Percentiles rank a stretch among this genome's conserved stretches.
Conservation (phyloP, 2,797 vertebrate species). For the Sebastes iracundus region DNA sequence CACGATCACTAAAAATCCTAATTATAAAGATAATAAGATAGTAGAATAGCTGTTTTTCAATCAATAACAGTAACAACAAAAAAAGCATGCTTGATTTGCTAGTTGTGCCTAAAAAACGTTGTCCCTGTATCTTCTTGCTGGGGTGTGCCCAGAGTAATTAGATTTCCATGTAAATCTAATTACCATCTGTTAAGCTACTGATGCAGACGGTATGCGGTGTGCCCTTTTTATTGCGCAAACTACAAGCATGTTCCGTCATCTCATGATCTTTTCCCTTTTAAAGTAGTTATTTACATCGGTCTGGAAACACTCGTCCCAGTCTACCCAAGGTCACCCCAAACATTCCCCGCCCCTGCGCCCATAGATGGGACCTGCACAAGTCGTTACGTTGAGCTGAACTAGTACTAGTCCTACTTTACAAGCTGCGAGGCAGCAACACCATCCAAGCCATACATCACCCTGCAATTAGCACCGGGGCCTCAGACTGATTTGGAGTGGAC, state of each 20-base stretch:
- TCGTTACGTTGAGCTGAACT: slow-evolving; percentile 34
- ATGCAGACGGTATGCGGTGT: slow-evolving; percentile 28
- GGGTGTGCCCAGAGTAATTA: slow-evolving; percentile 46
- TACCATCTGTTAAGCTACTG: slow-evolving; percentile 57
- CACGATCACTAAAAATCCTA: neutral
- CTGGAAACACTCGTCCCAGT: slow-evolving; percentile 30
- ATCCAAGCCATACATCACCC: slow-evolving; percentile 72
- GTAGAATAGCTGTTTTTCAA: neutral
- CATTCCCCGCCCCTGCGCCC: slow-evolving; percentile 24
- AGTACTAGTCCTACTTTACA: slow-evolving; percentile 38
- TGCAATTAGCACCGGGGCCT: slow-evolving; percentile 69
- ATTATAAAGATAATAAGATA: neutral
- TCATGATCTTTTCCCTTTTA: slow-evolving; percentile 44
- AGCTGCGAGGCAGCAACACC: slow-evolving; percentile 26
- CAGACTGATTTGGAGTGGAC: slow-evolving; percentile 49
- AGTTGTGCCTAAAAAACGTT: neutral
- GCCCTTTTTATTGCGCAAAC: slow-evolving; percentile 43
- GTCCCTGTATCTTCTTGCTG: neutral
- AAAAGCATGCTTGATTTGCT: neutral
- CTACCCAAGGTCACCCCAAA: slow-evolving; percentile 42
- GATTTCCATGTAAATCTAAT: slow-evolving; percentile 73
- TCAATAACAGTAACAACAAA: neutral
- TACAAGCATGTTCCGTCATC: slow-evolving; percentile 46
- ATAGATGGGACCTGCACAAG: slow-evolving; percentile 47
- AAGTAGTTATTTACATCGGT: slow-evolving; percentile 55